Evolutionary conservation across 92 coral and sea anemone genomes (phyloP).

Genomic region (Phenganax stokvisi): DNA sequence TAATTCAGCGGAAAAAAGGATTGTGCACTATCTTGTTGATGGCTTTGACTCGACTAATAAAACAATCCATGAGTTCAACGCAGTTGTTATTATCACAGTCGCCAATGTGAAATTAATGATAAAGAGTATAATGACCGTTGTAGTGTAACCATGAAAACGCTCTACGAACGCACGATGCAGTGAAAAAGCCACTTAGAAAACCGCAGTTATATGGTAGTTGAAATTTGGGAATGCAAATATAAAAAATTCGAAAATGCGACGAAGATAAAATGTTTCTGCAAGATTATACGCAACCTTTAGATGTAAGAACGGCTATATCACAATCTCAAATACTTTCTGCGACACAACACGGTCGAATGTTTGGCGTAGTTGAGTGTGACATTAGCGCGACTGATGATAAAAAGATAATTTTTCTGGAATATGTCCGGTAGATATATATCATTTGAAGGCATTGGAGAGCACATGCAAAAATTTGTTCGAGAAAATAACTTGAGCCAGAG

Average conservation of each 20-base stretch:
- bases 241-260: background rate
- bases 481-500: background rate
- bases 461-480: background rate
- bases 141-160: too few relatives aligned
- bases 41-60: too few relatives aligned
- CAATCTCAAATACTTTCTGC: conserved; percentile 34
- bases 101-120: too few relatives aligned
- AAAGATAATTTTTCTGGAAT: conserved; percentile 18
- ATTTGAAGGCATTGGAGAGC: background rate
- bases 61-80: too few relatives aligned
- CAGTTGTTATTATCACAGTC: too few relatives aligned
- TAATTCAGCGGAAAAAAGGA: too few relatives aligned
- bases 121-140: too few relatives aligned
- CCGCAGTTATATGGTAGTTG: background rate
- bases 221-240: conserved; percentile 40
- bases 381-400: conserved; percentile 33
- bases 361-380: conserved; percentile 54
- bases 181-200: too few relatives aligned
- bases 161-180: too few relatives aligned
- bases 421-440: background rate
- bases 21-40: too few relatives aligned
- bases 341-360: conserved; percentile 16
- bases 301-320: conserved; percentile 13
- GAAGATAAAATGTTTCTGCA: background rate
- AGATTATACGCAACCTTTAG: background rate